Base-by-base conservation (phyloP, 2,888 invertebrate genomes). In the Chaitophorus viminalis region DNA sequence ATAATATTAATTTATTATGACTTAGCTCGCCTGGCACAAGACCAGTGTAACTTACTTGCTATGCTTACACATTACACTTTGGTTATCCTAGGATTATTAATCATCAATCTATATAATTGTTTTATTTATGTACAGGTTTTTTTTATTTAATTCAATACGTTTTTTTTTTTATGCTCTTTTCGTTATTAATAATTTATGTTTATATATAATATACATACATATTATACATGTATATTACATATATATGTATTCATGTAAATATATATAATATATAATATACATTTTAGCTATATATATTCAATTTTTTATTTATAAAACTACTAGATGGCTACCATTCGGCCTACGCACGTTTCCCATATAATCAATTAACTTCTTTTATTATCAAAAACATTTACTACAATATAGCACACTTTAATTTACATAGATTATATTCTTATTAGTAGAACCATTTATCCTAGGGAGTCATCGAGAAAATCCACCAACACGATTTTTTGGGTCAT, bases 61-160 rank as follows among this genome's bases (percentile, higher is more conserved):
- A 87, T 36, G 72, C 65, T 81, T 81, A 87, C 33, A 81, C 60
- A 29, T 87, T 87, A 87, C 72, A 79, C 74, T 87, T 87, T 79
- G 86, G 86, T 79, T 72, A 87, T 79, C 74, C 86, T 87, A 87
- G 54, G 54, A 83, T 83, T 83, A 75, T 75, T 83, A 74, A 46
- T 82, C 52, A 54, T 82, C 52, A 54, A 82, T 82, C 17, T 82
- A 82, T 82, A 82, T 77, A 68, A 85, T 85, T 68, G 33, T 85
- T 85, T 77, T 68, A 77, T 85, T 77, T 85, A 77, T 77, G 25
- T 85, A 85, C 84, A 85, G 68, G 65, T n/a, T 46, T 85, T 46
- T 85, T 83, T 75, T 60, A 54, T 75, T 83, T 65, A 36, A 83
- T 75, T 75, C 39, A 21, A 60, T 75, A 75, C 39, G 74, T 36